These are phyloP conservation scores for Blastobasis adustella DNA, from an alignment of 2,888 invertebrate genomes.

Conservation along the genomic window DNA sequence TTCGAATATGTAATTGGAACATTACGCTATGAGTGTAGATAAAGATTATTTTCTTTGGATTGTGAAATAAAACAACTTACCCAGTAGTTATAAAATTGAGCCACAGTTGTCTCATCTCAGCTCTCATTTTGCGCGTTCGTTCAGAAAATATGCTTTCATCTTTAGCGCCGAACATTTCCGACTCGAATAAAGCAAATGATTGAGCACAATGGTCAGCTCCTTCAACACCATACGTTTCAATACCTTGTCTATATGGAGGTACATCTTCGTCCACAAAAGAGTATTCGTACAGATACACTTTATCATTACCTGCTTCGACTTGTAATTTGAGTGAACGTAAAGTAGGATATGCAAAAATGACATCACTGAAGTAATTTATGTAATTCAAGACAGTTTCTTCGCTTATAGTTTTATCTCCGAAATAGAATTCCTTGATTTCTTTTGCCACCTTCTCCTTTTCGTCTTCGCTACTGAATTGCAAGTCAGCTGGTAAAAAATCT, in stretches of 20 bases:
- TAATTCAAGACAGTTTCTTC: constrained; percentile 22
- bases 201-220: constrained; percentile 32
- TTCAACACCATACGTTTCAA: constrained; percentile 16
- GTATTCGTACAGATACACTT: constrained; percentile 32
- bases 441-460: constrained; percentile 27
- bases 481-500: constrained; percentile 39
- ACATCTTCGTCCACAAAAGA: constrained; percentile 23
- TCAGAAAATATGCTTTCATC: constrained; percentile 14
- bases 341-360: constrained; percentile 22
- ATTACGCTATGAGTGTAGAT: too few relatives aligned
- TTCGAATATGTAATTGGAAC: too few relatives aligned
- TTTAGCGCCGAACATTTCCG: neutral
- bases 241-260: constrained; percentile 10
- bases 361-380: constrained; percentile 31
- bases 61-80: constrained; percentile 26
- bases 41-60: too few relatives aligned
- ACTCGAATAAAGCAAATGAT: constrained; percentile 22
- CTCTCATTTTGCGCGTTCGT: constrained; percentile 20
- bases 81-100: constrained; percentile 33
- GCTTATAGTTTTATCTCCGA: constrained; percentile 22
- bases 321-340: constrained; percentile 23
- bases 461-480: constrained; percentile 24
- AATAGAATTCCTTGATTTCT: constrained; percentile 31
- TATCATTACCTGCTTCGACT: constrained; percentile 22
- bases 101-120: constrained; percentile 27